Percentiles rank a stretch among this genome's conserved stretches.
These are phyloP conservation scores for Andrena trimmerana DNA, from an alignment of 2,888 invertebrate genomes.

Conservation along the genomic window DNA sequence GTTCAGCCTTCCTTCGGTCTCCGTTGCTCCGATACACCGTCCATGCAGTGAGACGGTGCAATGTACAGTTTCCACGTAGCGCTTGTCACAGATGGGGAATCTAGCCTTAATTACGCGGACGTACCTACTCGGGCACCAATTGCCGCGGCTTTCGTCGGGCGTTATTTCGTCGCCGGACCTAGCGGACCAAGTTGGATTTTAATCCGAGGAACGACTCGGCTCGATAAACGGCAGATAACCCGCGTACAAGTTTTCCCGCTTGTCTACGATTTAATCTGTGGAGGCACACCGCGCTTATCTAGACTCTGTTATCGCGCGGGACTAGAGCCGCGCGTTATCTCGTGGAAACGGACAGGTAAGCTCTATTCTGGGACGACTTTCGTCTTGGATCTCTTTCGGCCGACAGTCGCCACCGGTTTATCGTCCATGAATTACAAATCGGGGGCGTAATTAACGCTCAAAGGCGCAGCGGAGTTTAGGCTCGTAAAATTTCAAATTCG, in stretches of 20 bases:
- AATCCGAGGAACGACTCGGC: constrained; percentile 46
- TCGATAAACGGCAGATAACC: constrained; percentile 61
- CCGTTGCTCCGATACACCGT: constrained; percentile 16
- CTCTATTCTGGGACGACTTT: constrained; percentile 25
- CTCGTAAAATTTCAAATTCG: background rate
- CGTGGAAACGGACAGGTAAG: constrained; percentile 62
- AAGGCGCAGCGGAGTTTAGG: background rate
- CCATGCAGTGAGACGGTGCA: constrained; percentile 11
- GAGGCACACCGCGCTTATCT: constrained; percentile 59
- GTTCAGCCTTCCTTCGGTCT: constrained; percentile 2
- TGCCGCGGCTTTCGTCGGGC: constrained; percentile 13
- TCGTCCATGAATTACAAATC: background rate
- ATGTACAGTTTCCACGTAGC: constrained; percentile 14
- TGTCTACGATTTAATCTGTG: constrained; percentile 62
- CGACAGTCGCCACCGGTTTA: background rate
- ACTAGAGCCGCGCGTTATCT: constrained; percentile 55
- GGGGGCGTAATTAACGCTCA: background rate
- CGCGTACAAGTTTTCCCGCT: constrained; percentile 36
- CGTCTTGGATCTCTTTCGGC: constrained; percentile 1
- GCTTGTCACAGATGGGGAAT: background rate
- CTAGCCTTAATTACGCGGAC: background rate
- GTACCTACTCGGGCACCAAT: background rate
- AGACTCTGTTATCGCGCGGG: constrained; percentile 55
- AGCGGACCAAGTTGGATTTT: constrained; percentile 25
- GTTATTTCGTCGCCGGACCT: background rate